Conservation (phyloP, 2,113 vertebrate species). For the Chloroceryle aenea region DNA sequence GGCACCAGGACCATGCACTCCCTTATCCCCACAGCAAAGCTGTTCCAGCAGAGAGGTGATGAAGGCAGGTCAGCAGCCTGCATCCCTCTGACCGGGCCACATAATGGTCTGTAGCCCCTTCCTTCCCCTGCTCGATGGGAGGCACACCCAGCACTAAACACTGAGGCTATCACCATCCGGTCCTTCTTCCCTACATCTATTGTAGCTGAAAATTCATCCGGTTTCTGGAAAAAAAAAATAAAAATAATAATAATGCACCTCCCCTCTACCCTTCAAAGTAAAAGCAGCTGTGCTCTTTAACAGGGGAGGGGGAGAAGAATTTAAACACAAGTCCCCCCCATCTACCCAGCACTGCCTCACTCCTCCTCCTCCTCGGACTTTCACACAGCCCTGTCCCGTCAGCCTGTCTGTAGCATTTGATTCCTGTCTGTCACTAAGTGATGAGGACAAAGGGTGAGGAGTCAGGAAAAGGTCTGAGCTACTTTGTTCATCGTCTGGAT, state of each 20-base stretch:
- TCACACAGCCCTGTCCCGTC: slow-evolving; percentile 56
- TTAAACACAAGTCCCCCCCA: not conserved
- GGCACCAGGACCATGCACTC: rapidly evolving
- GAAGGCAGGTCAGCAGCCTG: not conserved
- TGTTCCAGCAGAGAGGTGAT: not conserved
- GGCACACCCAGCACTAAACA: slow-evolving; percentile 50
- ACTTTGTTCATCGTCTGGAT: slow-evolving; percentile 89
- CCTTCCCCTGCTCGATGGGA: not conserved
- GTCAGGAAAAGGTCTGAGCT: slow-evolving; percentile 90
- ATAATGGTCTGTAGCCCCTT: not conserved
- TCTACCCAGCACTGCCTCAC: not conserved
- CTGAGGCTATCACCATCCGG: slow-evolving; percentile 34
- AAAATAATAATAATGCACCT: not conserved
- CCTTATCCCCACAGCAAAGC: not conserved
- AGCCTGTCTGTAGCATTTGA: slow-evolving; percentile 75
- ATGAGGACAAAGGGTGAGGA: slow-evolving; percentile 86
- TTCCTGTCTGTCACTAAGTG: slow-evolving; percentile 83
- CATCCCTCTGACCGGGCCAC: not conserved
- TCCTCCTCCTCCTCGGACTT: slow-evolving; percentile 31
- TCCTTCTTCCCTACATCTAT: not conserved
- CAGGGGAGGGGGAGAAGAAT: not conserved
- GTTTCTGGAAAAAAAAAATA: not conserved
- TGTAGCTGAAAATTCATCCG: not conserved
- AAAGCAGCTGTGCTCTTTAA: not conserved
- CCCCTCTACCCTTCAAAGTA: not conserved